Evolutionary conservation across 2,888 invertebrate genomes (phyloP).

Genomic region (Orthosia gracilis): DNA sequence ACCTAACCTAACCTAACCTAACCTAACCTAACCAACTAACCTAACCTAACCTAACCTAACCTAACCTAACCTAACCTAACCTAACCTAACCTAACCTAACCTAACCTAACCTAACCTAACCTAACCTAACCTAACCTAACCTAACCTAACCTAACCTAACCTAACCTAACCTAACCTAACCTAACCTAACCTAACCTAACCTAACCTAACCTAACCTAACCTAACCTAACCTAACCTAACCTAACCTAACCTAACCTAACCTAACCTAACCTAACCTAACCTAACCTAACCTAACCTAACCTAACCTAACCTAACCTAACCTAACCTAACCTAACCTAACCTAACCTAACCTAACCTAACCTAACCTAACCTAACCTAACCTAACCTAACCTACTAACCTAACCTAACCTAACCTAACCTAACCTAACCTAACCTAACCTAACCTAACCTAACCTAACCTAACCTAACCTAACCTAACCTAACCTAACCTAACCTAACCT

Average conservation of each 20-base stretch:
- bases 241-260: slow-evolving; percentile 26
- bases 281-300: slow-evolving; percentile 23
- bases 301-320: no score
- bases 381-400: slow-evolving; percentile 56
- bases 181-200: slow-evolving; percentile 3
- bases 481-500: slow-evolving; percentile 52
- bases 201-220: slow-evolving; percentile 52
- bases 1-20: slow-evolving; percentile 41
- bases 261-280: slow-evolving; percentile 51
- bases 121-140: slow-evolving; percentile 12
- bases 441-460: no score
- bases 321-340: no score
- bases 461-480: slow-evolving; percentile 53
- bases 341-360: no score
- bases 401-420: slow-evolving; percentile 16
- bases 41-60: slow-evolving; percentile 33
- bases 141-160: slow-evolving; percentile 23
- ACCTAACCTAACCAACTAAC: slow-evolving; percentile 32
- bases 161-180: slow-evolving; percentile 58
- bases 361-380: no score
- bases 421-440: no score
- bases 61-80: slow-evolving; percentile 12
- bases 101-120: slow-evolving; percentile 6
- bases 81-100: slow-evolving; percentile 15
- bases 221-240: slow-evolving; percentile 22